A percentile compares a stretch with the other conserved stretches of the same genome.
Conservation (phyloP, 2,797 vertebrate species). For the Dendrocincla fuliginosa region DNA sequence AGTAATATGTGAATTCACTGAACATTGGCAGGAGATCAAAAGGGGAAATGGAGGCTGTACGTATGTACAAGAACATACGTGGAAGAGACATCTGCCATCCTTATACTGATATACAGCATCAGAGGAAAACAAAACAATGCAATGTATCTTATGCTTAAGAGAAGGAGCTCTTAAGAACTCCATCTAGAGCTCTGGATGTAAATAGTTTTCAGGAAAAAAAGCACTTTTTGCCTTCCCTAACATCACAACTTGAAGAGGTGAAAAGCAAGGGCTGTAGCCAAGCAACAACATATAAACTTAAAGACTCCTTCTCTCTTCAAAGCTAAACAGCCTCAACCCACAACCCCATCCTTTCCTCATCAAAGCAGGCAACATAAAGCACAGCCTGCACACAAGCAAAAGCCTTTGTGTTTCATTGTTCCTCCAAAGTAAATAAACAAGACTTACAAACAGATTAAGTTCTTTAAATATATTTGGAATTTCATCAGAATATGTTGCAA, state of each 20-base stretch:
- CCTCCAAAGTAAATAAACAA: neutral
- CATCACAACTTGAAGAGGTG: neutral
- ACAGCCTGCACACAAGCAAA: neutral
- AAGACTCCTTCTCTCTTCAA: neutral
- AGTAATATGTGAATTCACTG: neutral
- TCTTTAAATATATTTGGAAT: neutral
- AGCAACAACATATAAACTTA: constrained; percentile 14
- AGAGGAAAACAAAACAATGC: neutral
- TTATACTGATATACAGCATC: neutral
- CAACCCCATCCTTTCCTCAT: neutral
- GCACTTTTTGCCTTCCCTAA: neutral
- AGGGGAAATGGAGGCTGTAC: neutral
- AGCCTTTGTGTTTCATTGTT: neutral
- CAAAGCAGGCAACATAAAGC: fast-evolving
- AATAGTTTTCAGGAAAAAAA: neutral
- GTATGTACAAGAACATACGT: neutral
- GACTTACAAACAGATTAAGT: neutral
- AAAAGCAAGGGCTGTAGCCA: constrained; percentile 40
- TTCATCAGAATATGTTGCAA: neutral
- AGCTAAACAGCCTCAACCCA: neutral
- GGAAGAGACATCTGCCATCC: neutral
- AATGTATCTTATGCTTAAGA: neutral
- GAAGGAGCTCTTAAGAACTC: neutral
- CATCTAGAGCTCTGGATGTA: neutral
- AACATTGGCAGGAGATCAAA: neutral